Base-by-base conservation (phyloP, 2,888 invertebrate species). In the Penaeus monodon region DNA sequence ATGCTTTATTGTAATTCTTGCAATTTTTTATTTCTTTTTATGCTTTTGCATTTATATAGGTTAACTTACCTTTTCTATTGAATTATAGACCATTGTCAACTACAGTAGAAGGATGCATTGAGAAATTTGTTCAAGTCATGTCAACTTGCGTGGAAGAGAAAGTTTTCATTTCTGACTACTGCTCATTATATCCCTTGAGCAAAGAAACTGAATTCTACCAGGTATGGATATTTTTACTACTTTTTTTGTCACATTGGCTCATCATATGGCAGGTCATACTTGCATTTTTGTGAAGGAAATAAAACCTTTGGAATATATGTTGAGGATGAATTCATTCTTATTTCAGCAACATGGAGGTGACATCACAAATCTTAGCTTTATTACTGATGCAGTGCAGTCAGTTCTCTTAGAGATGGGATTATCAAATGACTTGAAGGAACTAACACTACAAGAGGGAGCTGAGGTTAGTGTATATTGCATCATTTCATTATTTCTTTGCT, bases 251-350 rank as follows among this genome's bases (percentile, higher is more conserved):
- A 57, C 3, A 57, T 10, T 14, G 49, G 49, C 0, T 49, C 49
- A 49, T 57, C 12, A 57, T 57, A 10, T 44, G 10, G 10, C 44
- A 44, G 17, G 57, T 57, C 57, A 57, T 96, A 96, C 92, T 95
- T 94, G 92, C 95, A 96, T 0, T 93, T 96, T 20, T 93, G 94
- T 80, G 93, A 93, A n/a, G 96, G 96, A 91, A 91, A 96, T n/a
- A 94, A 95, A 73, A 92, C 94, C 91, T 91, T 96, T 70, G 92
- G 93, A 8, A 94, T 94, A 90, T 93, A n/a, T 49, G 49, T 38
- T 24, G 38, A 38, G 24, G 33, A 38, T 4, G 12, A 33, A 38
- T 27, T 33, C 33, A 14, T 33, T 14, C 7, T 65, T 17, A 10
- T 68, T 84, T 8, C 84, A 89, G 89, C 65, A 85, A 38, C 77